Percentiles rank a stretch among this genome's conserved stretches.
Conservation (phyloP, 2,113 vertebrate genomes). For the Dasyurus viverrinus region DNA sequence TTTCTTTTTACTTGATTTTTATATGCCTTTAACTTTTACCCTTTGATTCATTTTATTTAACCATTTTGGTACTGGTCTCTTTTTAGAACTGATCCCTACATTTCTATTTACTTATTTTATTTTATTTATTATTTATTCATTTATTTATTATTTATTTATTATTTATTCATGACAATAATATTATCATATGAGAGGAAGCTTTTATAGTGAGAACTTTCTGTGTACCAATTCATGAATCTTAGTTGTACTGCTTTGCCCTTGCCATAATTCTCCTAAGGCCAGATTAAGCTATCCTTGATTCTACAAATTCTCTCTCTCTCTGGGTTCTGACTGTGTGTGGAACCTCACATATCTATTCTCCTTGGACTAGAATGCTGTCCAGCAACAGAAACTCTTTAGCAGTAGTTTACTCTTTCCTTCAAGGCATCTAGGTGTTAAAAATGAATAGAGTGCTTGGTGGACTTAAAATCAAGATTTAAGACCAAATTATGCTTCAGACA, state of each 20-base stretch:
- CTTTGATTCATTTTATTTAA: background rate
- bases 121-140: too few relatives aligned
- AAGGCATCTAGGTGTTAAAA: background rate
- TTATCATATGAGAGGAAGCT: background rate
- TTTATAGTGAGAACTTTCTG: background rate
- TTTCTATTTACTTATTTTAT: background rate
- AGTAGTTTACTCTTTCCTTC: background rate
- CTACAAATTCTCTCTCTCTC: background rate
- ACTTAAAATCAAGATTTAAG: background rate
- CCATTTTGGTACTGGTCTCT: background rate
- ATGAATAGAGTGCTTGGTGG: background rate
- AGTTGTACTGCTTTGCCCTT: background rate
- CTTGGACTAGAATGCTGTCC: background rate
- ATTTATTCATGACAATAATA: background rate
- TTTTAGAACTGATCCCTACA: background rate
- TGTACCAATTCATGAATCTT: background rate
- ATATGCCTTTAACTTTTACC: background rate
- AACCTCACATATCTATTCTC: background rate
- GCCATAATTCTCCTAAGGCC: background rate
- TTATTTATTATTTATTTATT: too few relatives aligned
- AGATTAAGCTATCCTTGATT: background rate
- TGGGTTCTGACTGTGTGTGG: background rate
- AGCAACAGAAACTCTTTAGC: background rate
- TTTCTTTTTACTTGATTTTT: background rate
- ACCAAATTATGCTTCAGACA: background rate